phyloP scores from a whole-genome alignment of 2,797 vertebrate genomes.

The Clarias pachynema region DNA sequence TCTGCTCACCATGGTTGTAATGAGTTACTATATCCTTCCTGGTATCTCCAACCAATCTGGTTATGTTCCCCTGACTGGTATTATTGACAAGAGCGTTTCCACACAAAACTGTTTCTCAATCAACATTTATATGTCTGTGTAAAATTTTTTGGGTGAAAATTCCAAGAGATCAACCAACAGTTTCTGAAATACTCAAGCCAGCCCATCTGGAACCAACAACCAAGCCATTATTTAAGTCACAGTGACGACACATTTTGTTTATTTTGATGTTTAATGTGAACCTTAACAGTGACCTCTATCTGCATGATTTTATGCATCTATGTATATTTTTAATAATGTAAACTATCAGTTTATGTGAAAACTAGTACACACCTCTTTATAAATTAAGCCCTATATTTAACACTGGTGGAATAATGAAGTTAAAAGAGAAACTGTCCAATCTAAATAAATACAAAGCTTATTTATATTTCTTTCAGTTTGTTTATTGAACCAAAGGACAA shows the following conservation, averaged over 20 bases:
- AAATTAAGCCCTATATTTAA: neutral
- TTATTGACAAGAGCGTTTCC: neutral
- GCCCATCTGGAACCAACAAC: neutral
- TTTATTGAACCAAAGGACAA: constrained; percentile 27
- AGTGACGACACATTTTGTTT: neutral
- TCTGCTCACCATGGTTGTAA: neutral
- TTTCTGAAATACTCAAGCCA: neutral
- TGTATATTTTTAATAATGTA: neutral
- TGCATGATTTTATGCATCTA: neutral
- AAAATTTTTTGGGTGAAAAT: neutral
- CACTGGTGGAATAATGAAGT: neutral
- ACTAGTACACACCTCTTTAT: neutral
- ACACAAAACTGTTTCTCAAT: neutral
- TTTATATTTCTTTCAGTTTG: neutral
- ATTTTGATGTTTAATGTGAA: neutral
- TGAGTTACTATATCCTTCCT: neutral
- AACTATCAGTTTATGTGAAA: neutral
- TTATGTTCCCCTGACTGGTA: neutral
- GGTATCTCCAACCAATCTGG: neutral
- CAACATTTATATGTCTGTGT: neutral
- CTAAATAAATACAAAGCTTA: neutral
- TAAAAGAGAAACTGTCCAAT: neutral
- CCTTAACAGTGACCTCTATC: neutral
- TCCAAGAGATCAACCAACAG: neutral
- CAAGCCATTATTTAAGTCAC: neutral